Conservation (phyloP, 2,797 vertebrate genomes). For the Acrocephalus scirpaceus region DNA sequence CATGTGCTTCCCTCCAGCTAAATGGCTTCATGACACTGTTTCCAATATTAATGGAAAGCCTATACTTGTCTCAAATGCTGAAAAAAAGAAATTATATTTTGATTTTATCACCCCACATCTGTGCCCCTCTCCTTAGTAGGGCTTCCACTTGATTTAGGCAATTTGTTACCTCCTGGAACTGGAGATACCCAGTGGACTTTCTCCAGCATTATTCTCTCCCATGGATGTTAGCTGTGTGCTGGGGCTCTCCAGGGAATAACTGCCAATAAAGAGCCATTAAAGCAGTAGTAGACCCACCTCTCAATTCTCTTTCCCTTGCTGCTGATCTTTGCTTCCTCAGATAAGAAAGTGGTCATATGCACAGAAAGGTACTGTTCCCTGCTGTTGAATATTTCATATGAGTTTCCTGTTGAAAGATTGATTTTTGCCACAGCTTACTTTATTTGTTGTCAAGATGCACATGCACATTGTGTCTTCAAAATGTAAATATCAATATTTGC, state of each 20-base stretch:
- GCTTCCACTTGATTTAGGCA: not conserved
- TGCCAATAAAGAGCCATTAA: not conserved
- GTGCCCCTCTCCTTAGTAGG: not conserved
- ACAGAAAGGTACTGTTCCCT: not conserved
- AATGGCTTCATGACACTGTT: not conserved
- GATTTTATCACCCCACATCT: not conserved
- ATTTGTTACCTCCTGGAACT: not conserved
- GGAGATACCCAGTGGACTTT: not conserved
- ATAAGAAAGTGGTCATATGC: not conserved
- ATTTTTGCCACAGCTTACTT: not conserved
- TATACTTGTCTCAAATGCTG: not conserved
- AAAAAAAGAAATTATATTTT: not conserved
- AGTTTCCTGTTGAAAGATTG: conserved; percentile 12
- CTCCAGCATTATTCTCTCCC: not conserved
- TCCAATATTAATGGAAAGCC: not conserved
- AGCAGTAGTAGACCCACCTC: not conserved
- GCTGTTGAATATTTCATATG: conserved; percentile 12
- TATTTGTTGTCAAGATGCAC: not conserved
- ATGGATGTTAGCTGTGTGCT: not conserved
- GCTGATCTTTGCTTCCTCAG: not conserved
- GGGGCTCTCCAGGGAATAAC: not conserved
- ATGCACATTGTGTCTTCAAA: not conserved
- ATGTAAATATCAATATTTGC: not conserved
- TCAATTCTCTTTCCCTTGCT: not conserved
- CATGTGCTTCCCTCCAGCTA: not conserved